Evolutionary conservation across 2,797 vertebrate species (phyloP).

Genomic region (Peromyscus melanophrys): DNA sequence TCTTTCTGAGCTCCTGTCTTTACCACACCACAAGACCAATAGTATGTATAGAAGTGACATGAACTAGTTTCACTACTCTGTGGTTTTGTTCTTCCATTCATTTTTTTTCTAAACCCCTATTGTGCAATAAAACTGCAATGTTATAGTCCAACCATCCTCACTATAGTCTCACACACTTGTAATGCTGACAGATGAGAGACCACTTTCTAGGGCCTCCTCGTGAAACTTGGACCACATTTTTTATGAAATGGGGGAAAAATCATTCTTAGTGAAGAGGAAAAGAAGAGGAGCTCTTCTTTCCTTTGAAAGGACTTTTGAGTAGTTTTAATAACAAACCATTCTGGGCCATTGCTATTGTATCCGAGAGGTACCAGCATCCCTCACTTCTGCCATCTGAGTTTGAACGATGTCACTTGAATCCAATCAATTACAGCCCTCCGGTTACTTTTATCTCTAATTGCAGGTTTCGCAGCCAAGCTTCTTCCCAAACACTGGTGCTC

Average conservation of each 20-base stretch:
- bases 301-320: constrained; percentile 80
- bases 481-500: constrained; percentile 49
- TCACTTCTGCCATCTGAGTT: constrained; percentile 72
- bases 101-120: constrained; percentile 55
- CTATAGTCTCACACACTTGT: constrained; percentile 35
- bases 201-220: constrained; percentile 69
- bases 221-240: constrained; percentile 80
- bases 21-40: neutral
- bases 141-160: constrained; percentile 36
- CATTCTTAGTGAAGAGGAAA: constrained; percentile 55
- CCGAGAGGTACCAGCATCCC: constrained; percentile 66
- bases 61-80: constrained; percentile 5
- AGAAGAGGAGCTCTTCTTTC: constrained; percentile 75
- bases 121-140: neutral
- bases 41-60: constrained; percentile 8
- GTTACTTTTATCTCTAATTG: constrained; percentile 85
- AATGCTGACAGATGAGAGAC: constrained; percentile 68
- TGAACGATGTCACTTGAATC: constrained; percentile 82
- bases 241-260: constrained; percentile 72
- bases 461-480: constrained; percentile 73
- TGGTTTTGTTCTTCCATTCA: constrained; percentile 14
- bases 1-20: constrained; percentile 7
- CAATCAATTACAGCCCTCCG: constrained; percentile 78
- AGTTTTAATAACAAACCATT: constrained; percentile 85
- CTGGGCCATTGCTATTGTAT: constrained; percentile 73